Evolutionary conservation across 2,888 invertebrate species (phyloP).

Genomic region (Cheilosia grossa): DNA sequence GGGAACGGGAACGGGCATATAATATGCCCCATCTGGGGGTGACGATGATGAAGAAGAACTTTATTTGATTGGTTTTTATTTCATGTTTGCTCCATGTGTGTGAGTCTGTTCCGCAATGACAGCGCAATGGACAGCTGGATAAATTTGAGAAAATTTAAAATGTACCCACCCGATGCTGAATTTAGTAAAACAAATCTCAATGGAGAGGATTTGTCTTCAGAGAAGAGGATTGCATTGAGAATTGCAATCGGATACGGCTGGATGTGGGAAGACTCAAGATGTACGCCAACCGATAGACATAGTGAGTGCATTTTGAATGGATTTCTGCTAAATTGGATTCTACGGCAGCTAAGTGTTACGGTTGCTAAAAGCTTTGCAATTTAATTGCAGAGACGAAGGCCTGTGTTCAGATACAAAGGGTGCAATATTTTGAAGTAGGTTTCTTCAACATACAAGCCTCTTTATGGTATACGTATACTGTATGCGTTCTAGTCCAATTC

Average conservation of each 20-base stretch:
- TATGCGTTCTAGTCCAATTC: too few relatives aligned
- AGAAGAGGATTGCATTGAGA: neutral
- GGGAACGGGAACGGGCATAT: slow-evolving; percentile 17
- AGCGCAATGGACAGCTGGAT: neutral
- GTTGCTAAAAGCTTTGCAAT: neutral
- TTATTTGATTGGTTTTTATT: slow-evolving; percentile 36
- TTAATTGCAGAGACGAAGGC: neutral
- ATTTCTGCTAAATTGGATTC: neutral
- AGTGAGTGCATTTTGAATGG: neutral
- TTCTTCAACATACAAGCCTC: too few relatives aligned
- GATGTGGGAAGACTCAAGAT: neutral
- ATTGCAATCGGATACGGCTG: neutral
- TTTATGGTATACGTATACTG: too few relatives aligned
- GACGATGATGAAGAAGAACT: slow-evolving; percentile 12
- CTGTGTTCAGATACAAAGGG: too few relatives aligned
- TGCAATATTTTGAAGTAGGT: too few relatives aligned
- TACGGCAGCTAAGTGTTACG: neutral
- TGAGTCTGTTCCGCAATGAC: neutral
- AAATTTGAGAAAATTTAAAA: slow-evolving; percentile 24
- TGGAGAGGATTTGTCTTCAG: slow-evolving; percentile 1
- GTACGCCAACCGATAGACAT: neutral
- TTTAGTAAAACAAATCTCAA: slow-evolving; percentile 19
- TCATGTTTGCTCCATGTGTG: neutral
- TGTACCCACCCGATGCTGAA: slow-evolving; percentile 25
- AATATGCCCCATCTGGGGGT: slow-evolving; percentile 2